Percentiles rank a stretch among this genome's conserved stretches.
These are phyloP conservation scores for Hartigia nigra DNA, from an alignment of 2,888 invertebrate species.

Conservation along the genomic window DNA sequence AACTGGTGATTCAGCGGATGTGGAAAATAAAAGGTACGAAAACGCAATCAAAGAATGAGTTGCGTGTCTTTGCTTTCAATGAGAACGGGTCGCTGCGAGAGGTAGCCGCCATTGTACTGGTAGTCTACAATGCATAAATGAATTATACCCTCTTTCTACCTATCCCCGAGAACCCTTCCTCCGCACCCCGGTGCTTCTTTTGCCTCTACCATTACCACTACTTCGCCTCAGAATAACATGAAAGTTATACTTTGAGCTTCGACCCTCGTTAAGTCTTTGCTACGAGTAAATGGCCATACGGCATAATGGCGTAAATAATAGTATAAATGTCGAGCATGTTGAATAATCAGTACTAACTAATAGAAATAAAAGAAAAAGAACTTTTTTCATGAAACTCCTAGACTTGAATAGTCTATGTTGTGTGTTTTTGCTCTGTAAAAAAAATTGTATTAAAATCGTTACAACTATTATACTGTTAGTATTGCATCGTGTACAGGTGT, in stretches of 20 bases:
- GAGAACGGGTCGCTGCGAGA: neutral
- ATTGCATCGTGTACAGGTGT: no score
- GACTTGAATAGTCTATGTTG: no score
- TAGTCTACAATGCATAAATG: conserved; percentile 25
- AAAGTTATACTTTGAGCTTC: conserved; percentile 20
- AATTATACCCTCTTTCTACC: conserved; percentile 18
- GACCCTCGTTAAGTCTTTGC: conserved; percentile 41
- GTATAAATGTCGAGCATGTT: no score
- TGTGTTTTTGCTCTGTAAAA: no score
- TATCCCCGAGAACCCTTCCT: neutral
- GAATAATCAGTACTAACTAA: no score
- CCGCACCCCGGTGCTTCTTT: neutral
- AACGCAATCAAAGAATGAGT: conserved; percentile 2
- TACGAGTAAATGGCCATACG: conserved; percentile 14
- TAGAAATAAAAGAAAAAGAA: no score
- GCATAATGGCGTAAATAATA: neutral
- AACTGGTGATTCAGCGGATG: neutral
- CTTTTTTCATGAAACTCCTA: no score
- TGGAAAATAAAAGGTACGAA: conserved; percentile 6
- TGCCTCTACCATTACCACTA: neutral
- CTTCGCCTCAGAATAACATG: neutral
- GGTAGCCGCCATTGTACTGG: conserved; percentile 16
- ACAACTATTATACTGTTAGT: no score
- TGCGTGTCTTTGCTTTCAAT: conserved; percentile 4
- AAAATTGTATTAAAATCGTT: no score